These are phyloP conservation scores for Anableps anableps DNA, from an alignment of 2,797 vertebrate genomes.

Conservation along the genomic window DNA sequence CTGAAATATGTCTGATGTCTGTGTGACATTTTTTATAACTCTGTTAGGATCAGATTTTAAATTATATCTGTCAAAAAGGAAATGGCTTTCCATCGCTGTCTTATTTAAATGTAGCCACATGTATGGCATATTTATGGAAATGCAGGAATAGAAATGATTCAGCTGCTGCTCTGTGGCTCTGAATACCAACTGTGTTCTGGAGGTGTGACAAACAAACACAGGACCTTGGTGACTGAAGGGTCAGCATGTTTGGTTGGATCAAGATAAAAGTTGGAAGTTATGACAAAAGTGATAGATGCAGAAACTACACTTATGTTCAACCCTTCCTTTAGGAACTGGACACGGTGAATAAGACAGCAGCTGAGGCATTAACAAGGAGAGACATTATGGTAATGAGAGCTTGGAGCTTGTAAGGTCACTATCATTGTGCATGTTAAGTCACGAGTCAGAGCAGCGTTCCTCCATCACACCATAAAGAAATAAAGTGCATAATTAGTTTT, in stretches of 20 bases:
- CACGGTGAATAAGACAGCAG: slow-evolving; percentile 79
- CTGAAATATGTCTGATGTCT: slow-evolving; percentile 47
- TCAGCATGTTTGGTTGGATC: slow-evolving; percentile 20
- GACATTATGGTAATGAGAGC: slow-evolving; percentile 84
- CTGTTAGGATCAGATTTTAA: slow-evolving; percentile 55
- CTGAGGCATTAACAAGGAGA: slow-evolving; percentile 85
- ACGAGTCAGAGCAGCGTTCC: slow-evolving; percentile 78
- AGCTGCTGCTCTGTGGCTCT: slow-evolving; percentile 20
- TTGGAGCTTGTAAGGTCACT: slow-evolving; percentile 85
- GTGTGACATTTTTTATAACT: slow-evolving; percentile 45
- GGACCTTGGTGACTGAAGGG: slow-evolving; percentile 52
- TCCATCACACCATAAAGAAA: slow-evolving; percentile 67
- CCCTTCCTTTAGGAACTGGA: slow-evolving; percentile 55
- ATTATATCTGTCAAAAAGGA: slow-evolving; percentile 68
- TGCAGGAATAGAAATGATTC: slow-evolving; percentile 39
- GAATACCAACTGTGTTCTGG: slow-evolving; percentile 61
- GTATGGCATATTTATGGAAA: slow-evolving; percentile 62
- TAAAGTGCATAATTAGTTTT: slow-evolving; percentile 66
- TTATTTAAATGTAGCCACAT: slow-evolving; percentile 55
- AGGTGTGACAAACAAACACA: slow-evolving; percentile 51
- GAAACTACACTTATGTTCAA: slow-evolving; percentile 58
- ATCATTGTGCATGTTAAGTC: slow-evolving; percentile 85
- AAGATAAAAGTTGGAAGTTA: slow-evolving; percentile 19
- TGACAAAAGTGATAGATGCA: slow-evolving; percentile 56
- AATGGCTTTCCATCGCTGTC: slow-evolving; percentile 55